These are phyloP conservation scores for Pseudochirops corinnae DNA, from an alignment of 2,797 vertebrate species.

Conservation along the genomic window DNA sequence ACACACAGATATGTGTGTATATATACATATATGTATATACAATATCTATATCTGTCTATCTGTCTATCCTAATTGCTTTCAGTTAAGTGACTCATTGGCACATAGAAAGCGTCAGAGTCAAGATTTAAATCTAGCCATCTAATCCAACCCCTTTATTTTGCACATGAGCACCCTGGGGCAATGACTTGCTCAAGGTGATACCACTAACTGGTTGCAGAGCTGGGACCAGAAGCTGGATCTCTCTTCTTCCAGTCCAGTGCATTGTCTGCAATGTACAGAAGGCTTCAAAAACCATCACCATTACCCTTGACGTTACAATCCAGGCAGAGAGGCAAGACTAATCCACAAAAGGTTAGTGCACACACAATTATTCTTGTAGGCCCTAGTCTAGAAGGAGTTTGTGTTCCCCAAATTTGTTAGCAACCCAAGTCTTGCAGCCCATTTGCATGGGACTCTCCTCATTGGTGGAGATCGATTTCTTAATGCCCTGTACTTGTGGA, in stretches of 20 bases:
- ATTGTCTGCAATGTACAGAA: neutral
- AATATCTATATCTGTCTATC: no score
- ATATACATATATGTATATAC: no score
- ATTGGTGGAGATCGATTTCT: neutral
- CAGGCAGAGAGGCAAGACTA: neutral
- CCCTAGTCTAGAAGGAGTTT: neutral
- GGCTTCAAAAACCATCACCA: neutral
- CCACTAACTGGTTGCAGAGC: neutral
- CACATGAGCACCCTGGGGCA: neutral
- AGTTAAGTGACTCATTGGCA: neutral
- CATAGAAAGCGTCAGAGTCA: neutral
- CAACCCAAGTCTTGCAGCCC: neutral
- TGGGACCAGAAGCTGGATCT: neutral
- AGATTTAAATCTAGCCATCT: neutral
- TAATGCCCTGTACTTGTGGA: neutral
- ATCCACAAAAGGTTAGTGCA: neutral
- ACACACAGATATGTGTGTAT: no score
- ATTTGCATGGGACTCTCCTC: neutral
- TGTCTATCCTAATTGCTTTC: neutral
- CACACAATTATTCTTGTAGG: neutral
- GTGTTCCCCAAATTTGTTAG: neutral
- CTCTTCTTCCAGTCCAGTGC: neutral
- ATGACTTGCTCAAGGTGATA: neutral
- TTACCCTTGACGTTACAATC: neutral
- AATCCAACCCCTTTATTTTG: neutral